Percentiles rank a stretch among this genome's conserved stretches.
Conservation (phyloP, 2,113 vertebrate genomes). For the human (Homo sapiens) region GRCh38 chr5:84021001-84021500, state of each 20-base stretch:
- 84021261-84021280: background rate
- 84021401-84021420: background rate
- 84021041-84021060: background rate
- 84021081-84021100: background rate
- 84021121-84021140: background rate
- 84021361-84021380: background rate
- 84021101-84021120: background rate
- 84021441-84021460: background rate
- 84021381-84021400: background rate
- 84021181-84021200: background rate
- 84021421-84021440: background rate
- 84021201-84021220: background rate
- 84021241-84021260: background rate
- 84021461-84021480: background rate
- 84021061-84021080: background rate
- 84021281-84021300: background rate
- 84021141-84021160: background rate
- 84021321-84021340: background rate
- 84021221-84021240: background rate
- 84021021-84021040: background rate
- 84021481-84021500: background rate
- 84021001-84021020: background rate
- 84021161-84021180: background rate
- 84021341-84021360: background rate
- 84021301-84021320: background rate